Evolutionary conservation across 1,140 invertebrate species (phyloP), one percentile per base, ranked within the genome.

Genomic region (Drosophila watanabei): DNA sequence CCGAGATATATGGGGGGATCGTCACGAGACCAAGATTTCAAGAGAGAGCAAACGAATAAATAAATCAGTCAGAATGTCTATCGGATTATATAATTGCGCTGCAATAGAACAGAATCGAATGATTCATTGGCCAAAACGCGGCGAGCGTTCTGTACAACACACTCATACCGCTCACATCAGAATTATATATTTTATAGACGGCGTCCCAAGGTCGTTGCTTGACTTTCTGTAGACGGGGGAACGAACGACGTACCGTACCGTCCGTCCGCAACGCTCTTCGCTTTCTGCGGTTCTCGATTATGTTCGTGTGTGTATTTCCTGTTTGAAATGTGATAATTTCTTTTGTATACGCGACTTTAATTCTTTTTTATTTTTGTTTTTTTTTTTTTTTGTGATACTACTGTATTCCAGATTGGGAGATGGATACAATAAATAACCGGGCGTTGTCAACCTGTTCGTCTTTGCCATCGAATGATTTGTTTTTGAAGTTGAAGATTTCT

Each of bases 151-250:
- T 13, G 7, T 28, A 35, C 30, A 48, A 35, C 30, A 60, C 37
- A 10, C 54, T 20, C n/a, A 63, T 11, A 39, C 54, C 54, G 35
- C 8, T 33, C 60, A 28, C 30, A 45, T 11, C 59, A n/a, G 32
- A 45, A 66, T 66, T 45, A 33, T 66, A 33, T 66, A 68, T 68
- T 63, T 62, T 64, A 68, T 68, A 64, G 60, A 37, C 64, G 64
- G 45, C 59, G 45, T 68, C 32, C 61, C 64, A 65, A 68, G 64
- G 64, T 68, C 64, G 64, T 68, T 68, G 59, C 59, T 64, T 64
- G 64, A 48, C 59, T 64, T 68, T 68, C 24, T 46, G 43, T 37
- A 30, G 59, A 37, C n/a, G 20, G 59, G 39, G 33, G 58, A 39
- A 13, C 9, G 46, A 9, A 28, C 46, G n/a, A 28, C 46, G n/a